phyloP scores from a whole-genome alignment of 2,113 vertebrate genomes.

The Phaethon lepturus region DNA sequence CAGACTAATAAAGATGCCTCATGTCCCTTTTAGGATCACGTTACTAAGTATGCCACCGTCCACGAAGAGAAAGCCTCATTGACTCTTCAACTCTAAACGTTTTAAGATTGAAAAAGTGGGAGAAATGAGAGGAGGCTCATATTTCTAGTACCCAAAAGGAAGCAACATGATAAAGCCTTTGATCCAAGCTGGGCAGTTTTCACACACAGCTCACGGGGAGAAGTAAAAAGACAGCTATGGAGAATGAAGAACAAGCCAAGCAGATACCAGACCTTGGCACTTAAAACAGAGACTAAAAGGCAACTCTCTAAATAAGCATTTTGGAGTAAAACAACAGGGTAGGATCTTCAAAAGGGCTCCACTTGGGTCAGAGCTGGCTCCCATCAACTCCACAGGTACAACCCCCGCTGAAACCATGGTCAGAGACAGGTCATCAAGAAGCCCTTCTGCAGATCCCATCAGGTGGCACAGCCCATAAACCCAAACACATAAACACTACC shows the following conservation, averaged over 20 bases:
- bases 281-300: not conserved
- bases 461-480: not conserved
- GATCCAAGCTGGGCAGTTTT: not conserved
- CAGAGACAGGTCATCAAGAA: not conserved
- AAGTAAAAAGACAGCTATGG: not conserved
- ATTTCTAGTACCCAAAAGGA: not conserved
- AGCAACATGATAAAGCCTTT: not conserved
- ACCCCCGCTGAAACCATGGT: fast-evolving
- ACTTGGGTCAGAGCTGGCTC: not conserved
- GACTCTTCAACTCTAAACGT: not conserved
- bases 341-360: not conserved
- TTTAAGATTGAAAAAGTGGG: not conserved
- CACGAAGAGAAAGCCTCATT: not conserved
- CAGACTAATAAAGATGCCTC: not conserved
- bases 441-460: not conserved
- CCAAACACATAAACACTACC: no score
- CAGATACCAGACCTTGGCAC: not conserved
- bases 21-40: not conserved
- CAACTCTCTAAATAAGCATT: not conserved
- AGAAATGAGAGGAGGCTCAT: not conserved
- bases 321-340: not conserved
- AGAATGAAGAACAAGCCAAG: not conserved
- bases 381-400: fast-evolving
- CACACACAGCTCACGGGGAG: not conserved
- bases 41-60: not conserved